Percentiles rank a stretch among this genome's conserved stretches.
These are phyloP conservation scores for Merops nubicus DNA, from an alignment of 2,113 vertebrate genomes.

Conservation along the genomic window DNA sequence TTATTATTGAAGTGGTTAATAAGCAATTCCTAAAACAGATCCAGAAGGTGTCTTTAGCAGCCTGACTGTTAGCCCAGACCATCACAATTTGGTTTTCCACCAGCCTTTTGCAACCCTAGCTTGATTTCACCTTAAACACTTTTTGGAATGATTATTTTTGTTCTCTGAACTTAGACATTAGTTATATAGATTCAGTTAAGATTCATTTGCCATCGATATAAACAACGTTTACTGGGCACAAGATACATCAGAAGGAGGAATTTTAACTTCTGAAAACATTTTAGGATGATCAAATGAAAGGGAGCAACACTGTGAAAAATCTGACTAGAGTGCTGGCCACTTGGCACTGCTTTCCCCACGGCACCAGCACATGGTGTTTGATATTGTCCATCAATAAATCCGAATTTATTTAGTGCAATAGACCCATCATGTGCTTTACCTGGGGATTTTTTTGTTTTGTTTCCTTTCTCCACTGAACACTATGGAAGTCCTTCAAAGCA, in stretches of 20 bases:
- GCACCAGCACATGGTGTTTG: neutral
- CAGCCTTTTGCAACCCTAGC: slow-evolving; percentile 49
- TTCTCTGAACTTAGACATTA: slow-evolving; percentile 41
- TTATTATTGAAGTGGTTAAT: slow-evolving; percentile 69
- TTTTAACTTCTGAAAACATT: slow-evolving; percentile 64
- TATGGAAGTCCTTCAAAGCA: slow-evolving; percentile 9
- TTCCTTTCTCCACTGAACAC: neutral
- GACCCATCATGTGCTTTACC: neutral
- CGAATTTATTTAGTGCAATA: slow-evolving; percentile 42
- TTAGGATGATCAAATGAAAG: slow-evolving; percentile 58
- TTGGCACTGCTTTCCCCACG: neutral
- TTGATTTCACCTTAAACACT: slow-evolving; percentile 59
- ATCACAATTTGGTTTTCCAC: slow-evolving; percentile 35
- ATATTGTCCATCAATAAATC: neutral
- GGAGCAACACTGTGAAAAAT: slow-evolving; percentile 42
- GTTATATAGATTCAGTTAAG: slow-evolving; percentile 55
- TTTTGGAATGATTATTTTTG: slow-evolving; percentile 73
- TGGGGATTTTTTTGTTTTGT: slow-evolving; percentile 11
- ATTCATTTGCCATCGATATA: slow-evolving; percentile 67
- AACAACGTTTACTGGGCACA: slow-evolving; percentile 71
- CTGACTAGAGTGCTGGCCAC: neutral
- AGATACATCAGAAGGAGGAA: slow-evolving; percentile 46
- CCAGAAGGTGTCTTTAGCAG: slow-evolving; percentile 56
- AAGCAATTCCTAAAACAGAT: slow-evolving; percentile 61
- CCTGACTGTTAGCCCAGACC: slow-evolving; percentile 46